Percentiles rank a stretch among this genome's conserved stretches.
phyloP scores from a whole-genome alignment of 2,797 vertebrate species.

The Neopelma chrysocephalum region DNA sequence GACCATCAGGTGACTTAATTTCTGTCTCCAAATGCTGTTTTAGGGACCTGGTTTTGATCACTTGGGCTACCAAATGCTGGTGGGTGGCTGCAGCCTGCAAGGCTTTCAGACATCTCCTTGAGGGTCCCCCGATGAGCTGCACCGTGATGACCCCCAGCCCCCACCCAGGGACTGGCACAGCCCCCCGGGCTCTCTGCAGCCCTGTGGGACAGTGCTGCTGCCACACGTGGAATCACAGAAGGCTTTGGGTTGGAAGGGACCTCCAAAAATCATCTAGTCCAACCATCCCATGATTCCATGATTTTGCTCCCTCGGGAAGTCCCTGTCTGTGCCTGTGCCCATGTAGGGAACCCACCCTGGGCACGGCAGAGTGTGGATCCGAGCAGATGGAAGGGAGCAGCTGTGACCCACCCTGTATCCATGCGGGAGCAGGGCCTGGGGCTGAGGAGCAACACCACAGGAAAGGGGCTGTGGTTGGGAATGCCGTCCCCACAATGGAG shows the following conservation, averaged over 20 bases:
- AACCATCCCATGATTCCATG: not conserved
- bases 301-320: not conserved
- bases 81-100: not conserved
- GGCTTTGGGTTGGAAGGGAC: not conserved
- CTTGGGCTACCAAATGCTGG: too few relatives aligned
- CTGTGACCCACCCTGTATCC: not conserved
- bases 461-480: not conserved
- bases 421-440: not conserved
- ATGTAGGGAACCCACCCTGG: not conserved
- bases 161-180: rapidly evolving
- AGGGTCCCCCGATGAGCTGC: too few relatives aligned
- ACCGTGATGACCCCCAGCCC: too few relatives aligned
- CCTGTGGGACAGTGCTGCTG: not conserved
- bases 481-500: not conserved
- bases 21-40: not conserved
- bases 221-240: not conserved
- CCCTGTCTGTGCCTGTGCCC: not conserved
- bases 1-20: not conserved
- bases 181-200: not conserved
- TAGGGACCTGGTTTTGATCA: not conserved
- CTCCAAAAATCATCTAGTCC: not conserved
- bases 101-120: not conserved
- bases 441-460: not conserved
- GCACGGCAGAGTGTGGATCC: not conserved
- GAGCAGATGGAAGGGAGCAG: not conserved